phyloP scores from a whole-genome alignment of 2,888 invertebrate species.

The Hecatera dysodea region DNA sequence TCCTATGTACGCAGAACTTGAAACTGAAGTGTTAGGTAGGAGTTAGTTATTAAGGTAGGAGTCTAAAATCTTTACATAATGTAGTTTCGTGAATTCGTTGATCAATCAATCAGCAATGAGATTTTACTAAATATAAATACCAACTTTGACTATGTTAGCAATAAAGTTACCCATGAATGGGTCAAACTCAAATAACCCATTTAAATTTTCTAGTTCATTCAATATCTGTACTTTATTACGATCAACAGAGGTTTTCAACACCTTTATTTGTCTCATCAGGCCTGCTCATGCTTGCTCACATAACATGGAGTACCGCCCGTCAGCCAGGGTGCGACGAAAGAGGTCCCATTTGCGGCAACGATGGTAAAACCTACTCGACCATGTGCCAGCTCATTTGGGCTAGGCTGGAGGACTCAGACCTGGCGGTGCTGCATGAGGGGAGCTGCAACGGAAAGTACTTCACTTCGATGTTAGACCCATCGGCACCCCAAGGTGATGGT shows the following conservation, averaged over 20 bases:
- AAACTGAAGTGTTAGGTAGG: slow-evolving; percentile 1
- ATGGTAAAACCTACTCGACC: slow-evolving; percentile 70
- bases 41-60: background rate
- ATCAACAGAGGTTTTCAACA: background rate
- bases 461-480: accelerated
- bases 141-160: too few species aligned
- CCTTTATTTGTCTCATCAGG: slow-evolving; percentile 20
- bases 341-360: slow-evolving; percentile 68
- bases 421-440: slow-evolving; percentile 59
- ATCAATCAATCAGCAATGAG: too few species aligned
- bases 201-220: too few species aligned
- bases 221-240: too few species aligned
- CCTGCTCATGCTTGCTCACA: slow-evolving; percentile 30
- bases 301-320: slow-evolving; percentile 31
- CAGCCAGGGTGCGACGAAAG: slow-evolving; percentile 11
- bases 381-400: slow-evolving; percentile 63
- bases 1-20: background rate
- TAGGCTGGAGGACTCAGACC: slow-evolving; percentile 52
- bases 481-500: background rate
- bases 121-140: too few species aligned
- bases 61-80: too few species aligned
- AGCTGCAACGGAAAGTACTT: slow-evolving; percentile 26
- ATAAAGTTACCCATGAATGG: too few species aligned
- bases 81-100: too few species aligned
- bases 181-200: too few species aligned